Evolutionary conservation across 1,140 invertebrate genomes (phyloP), one percentile per base, ranked within the genome.

Genomic region (Hydropsyche tenuis): DNA sequence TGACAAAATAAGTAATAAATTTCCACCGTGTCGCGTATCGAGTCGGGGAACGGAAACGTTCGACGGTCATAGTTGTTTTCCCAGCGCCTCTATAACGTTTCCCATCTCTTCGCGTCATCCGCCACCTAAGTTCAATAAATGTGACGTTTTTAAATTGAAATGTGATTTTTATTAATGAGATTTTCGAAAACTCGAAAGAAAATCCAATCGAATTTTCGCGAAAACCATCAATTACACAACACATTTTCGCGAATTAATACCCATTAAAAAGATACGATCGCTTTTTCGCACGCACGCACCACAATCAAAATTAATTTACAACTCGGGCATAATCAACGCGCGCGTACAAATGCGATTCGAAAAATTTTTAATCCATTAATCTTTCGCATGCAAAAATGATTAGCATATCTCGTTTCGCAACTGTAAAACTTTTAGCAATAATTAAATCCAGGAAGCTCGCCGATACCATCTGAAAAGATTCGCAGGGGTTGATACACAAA

Each of bases 121-220:
- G 25, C 51, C 69, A 72, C 70, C 63, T 73, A 62, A 65, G 71
- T 73, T 73, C 62, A 73, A 66, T 62, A 69, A 69, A 73, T 73
- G 64, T 69, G 72, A 73, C 72, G 30, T 68, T 73, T 73, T 73
- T 64, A 56, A 73, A 73, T 73, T 73, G 72, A 73, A 73, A 73
- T 69, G 63, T 60, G 72, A 73, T 46, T 73, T 37, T 56, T 73
- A 73, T 68, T 73, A 73, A 73, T 73, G 72, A 73, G 65, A 73
- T 73, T 73, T 53, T 53, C 5, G 37, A 43, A 5, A 12, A 6
- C 37, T 43, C 51, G 51, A 53, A 53, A 11, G 45, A 65, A 45
- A 65, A 43, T 65, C 43, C 14, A 65, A 65, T 18, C 30, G 37
- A 65, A 65, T 30, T 30, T n/a, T 14, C 51, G 51, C 51, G 16